Evolutionary conservation across 2,113 vertebrate species (phyloP), one percentile per base, ranked within the genome.

Genomic region (Passer domesticus): DNA sequence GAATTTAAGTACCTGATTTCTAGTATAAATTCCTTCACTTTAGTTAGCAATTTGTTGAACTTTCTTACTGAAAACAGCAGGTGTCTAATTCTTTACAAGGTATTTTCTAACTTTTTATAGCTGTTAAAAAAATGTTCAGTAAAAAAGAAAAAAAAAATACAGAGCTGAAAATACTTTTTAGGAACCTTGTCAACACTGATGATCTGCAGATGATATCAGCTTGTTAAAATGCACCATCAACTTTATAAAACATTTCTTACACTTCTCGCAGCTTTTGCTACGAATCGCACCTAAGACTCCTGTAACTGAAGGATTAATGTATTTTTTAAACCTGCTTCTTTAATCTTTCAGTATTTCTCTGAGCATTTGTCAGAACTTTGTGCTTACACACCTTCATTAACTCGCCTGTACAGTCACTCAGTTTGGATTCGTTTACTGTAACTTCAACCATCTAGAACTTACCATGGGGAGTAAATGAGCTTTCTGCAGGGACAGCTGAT

Each of bases 281-380:
- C 1, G 2, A 31, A 5, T 30, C 88, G 33, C 78, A 90, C 84
- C 59, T 76, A 89, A 87, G 96, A 74, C 52, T 94, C 30, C 58
- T 15, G 12, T 66, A 93, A 94, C 84, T 94, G 90, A 94, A 93
- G 69, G 87, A 92, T 91, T 93, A 95, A 97, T 95, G 87, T 77
- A 97, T 95, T 95, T 97, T 95, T 97, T 84, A 96, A 95, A 89
- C n/a, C 76, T 67, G 27, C 13, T 52, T 94, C 95, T 96, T 96
- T 97, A 94, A 95, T 95, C 95, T 97, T 95, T 77, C 82, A 92
- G 63, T 56, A 60, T 95, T 94, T 94, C 85, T 96, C 80, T 91
- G 81, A 96, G 87, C 78, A 86, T 90, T 95, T 96, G 93, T 95
- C 95, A 97, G 91, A 85, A 89, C 78, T 95, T 76, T 83, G 74